Conservation (phyloP, 1,140 invertebrate genomes). For the Lethocerus indicus region DNA sequence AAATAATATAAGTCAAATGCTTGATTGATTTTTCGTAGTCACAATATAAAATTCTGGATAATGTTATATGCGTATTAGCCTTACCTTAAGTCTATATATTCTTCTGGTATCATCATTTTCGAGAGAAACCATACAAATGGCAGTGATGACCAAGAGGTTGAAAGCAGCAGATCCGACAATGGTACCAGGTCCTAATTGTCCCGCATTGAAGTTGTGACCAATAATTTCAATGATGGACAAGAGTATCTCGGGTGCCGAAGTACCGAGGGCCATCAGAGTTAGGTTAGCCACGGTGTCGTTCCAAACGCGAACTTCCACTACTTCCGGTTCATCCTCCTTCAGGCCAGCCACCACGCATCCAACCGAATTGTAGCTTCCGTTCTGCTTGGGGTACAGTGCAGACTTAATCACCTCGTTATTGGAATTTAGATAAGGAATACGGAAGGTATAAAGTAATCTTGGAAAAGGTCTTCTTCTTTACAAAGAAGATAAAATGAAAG, state of each 20-base stretch:
- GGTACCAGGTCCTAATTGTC: constrained; percentile 40
- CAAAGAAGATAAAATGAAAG: too few relatives aligned
- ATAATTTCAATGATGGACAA: constrained; percentile 43
- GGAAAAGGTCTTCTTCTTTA: too few relatives aligned
- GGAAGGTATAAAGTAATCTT: too few relatives aligned
- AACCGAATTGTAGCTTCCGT: constrained; percentile 18
- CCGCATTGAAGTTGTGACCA: constrained; percentile 32
- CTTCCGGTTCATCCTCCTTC: constrained; percentile 21
- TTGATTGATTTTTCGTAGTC: too few relatives aligned
- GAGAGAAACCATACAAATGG: constrained; percentile 36
- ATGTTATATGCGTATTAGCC: too few relatives aligned
- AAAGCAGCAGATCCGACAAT: constrained; percentile 51
- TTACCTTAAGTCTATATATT: constrained; percentile 34
- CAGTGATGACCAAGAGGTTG: constrained; percentile 40
- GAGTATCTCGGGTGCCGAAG: constrained; percentile 45
- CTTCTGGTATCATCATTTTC: constrained; percentile 29
- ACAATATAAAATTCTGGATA: too few relatives aligned
- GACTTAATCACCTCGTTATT: too few relatives aligned
- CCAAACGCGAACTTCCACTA: constrained; percentile 30
- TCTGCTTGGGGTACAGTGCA: too few relatives aligned
- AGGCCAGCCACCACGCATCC: constrained; percentile 17
- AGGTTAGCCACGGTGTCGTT: constrained; percentile 51
- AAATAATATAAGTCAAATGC: too few relatives aligned
- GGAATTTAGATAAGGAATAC: too few relatives aligned
- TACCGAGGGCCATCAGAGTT: constrained; percentile 49